Conservation (phyloP, 1,140 invertebrate species). For the Elymnias hypermnestra region DNA sequence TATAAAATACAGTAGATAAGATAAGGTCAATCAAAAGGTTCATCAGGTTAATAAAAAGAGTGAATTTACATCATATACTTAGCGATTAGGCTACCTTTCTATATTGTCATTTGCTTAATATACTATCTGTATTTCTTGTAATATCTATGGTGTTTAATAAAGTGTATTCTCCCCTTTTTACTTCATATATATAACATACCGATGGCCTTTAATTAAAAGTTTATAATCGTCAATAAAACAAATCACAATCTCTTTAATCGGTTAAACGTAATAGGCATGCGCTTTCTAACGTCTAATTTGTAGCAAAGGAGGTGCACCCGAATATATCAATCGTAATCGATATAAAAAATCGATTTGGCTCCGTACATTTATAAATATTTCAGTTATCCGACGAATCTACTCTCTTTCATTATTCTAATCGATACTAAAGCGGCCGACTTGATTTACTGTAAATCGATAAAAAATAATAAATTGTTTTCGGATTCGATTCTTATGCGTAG, state of each 20-base stretch:
- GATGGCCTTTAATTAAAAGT: no score
- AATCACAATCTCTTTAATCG: not conserved
- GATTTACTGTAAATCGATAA: constrained; percentile 57
- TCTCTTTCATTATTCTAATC: constrained; percentile 39
- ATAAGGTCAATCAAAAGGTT: no score
- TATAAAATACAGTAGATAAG: no score
- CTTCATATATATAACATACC: no score
- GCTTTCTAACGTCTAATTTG: constrained; percentile 5
- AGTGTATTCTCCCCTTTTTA: no score
- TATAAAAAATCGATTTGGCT: constrained; percentile 44
- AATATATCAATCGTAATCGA: constrained; percentile 44
- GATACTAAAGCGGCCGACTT: constrained; percentile 41
- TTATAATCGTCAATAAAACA: no score
- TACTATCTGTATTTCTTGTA: no score
- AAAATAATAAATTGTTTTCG: constrained; percentile 35
- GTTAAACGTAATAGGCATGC: not conserved
- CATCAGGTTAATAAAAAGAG: no score
- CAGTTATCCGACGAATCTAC: constrained; percentile 43
- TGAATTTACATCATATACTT: no score
- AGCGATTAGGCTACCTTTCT: no score
- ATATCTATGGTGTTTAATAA: no score
- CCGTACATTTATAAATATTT: constrained; percentile 31
- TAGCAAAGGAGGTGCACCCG: constrained; percentile 18
- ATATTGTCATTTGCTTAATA: no score
- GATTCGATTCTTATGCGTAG: constrained; percentile 1